Evolutionary conservation across 2,888 invertebrate species (phyloP), one percentile per base, ranked within the genome.

Genomic region (Fabriciana adippe): DNA sequence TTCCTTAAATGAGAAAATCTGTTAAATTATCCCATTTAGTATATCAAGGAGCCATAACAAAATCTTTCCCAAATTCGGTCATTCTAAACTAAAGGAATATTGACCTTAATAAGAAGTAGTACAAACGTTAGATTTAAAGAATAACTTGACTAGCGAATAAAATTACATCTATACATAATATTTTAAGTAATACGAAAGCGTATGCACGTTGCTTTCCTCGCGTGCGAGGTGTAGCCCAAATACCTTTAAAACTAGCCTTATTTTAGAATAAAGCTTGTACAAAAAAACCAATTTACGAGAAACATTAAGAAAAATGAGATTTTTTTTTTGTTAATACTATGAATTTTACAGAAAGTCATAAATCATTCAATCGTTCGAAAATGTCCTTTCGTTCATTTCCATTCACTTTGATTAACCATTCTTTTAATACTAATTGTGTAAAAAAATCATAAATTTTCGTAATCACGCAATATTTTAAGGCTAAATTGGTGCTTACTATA

Each of bases 111-210:
- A 75, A 75, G 77, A 81, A 77, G 78, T 80, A 81, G 81, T 83
- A 84, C 80, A 79, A 77, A 76, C 69, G 82, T 80, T 79, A 78
- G 79, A 80, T 81, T 81, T 84, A 82, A 84, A 83, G 82, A 83
- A 85, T 84, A 87, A 81, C 83, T 84, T 91, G 91, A 91, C 91
- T 91, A 91, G 91, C 86, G 84, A 87, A 88, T 89, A 86, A 87
- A 86, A 87, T 86, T 86, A 87, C 80, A 81, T 80, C 83, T 84
- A 86, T 79, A 79, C 81, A 83, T 82, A 83, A 82, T 81, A 83
- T 84, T 74, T 88, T 86, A 88, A 88, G 85, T 88, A 87, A 86
- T 81, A 84, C 79, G 78, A 85, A 83, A 86, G 84, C 84, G 81
- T 82, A 78, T 76, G 76, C 79, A 81, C 75, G 75, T 77, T 75